These are phyloP conservation scores for Saccopteryx bilineata DNA, from an alignment of 2,113 vertebrate genomes.

Conservation along the genomic window DNA sequence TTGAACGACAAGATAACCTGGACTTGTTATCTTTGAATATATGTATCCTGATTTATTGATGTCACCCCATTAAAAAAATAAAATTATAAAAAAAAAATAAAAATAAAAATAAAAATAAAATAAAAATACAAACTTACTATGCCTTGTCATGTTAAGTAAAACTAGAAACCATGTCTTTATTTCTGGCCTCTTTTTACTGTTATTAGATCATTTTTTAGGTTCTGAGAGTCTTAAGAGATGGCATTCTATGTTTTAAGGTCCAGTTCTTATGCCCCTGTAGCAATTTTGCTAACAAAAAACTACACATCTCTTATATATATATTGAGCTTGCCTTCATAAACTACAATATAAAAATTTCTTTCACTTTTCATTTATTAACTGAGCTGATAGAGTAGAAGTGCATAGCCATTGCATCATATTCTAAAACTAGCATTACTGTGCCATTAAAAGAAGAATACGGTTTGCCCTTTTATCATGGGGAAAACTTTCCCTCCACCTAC, in stretches of 20 bases:
- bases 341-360: neutral
- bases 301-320: neutral
- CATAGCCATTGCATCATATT: neutral
- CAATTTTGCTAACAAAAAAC: constrained; percentile 46
- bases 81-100: no score
- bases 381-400: neutral
- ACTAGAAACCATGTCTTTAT: neutral
- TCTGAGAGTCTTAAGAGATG: constrained; percentile 13
- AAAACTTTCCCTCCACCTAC: constrained; percentile 9
- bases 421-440: neutral
- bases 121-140: constrained; percentile 19
- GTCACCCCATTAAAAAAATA: no score
- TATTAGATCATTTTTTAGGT: neutral
- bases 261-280: neutral
- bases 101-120: no score
- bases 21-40: no score
- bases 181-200: constrained; percentile 9
- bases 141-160: neutral
- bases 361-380: constrained; percentile 26
- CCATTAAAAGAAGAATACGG: constrained; percentile 4
- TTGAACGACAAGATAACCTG: no score
- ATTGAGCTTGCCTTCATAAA: constrained; percentile 31
- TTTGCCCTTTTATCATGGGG: neutral
- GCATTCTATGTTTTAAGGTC: constrained; percentile 45
- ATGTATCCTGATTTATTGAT: no score